These are phyloP conservation scores for Melanostigma gelatinosum DNA, from an alignment of 2,113 vertebrate genomes.

Conservation along the genomic window DNA sequence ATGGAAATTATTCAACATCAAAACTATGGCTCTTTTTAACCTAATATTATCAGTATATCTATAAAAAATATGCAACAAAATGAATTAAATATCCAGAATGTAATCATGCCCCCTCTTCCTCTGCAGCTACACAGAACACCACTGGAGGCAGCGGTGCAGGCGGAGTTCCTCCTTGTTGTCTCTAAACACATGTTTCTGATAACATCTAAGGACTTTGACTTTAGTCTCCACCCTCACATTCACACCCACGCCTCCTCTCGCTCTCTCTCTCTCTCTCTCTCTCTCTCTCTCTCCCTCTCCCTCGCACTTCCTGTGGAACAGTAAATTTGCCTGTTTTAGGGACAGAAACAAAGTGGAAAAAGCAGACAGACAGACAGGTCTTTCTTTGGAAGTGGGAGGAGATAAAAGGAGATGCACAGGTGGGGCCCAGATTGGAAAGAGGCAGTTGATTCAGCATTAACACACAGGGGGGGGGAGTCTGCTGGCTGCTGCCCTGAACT, in stretches of 20 bases:
- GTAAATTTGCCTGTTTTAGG: no score
- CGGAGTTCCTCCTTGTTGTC: conserved; percentile 22
- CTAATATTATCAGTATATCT: neutral
- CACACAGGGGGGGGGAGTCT: conserved; percentile 18
- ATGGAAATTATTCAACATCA: neutral
- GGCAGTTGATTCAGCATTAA: conserved; percentile 34
- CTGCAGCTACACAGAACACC: neutral
- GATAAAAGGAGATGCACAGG: conserved; percentile 42
- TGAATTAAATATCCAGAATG: conserved; percentile 11
- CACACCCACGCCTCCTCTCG: conserved; percentile 10
- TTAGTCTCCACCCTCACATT: conserved; percentile 18
- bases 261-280: neutral
- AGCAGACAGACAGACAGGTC: neutral
- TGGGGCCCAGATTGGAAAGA: conserved; percentile 47
- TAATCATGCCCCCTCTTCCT: conserved; percentile 3
- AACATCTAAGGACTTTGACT: neutral
- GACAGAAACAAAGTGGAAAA: neutral
- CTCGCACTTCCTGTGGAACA: no score
- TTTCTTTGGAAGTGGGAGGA: conserved; percentile 32
- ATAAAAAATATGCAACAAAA: neutral
- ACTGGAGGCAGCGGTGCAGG: neutral
- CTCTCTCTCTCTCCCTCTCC: no score
- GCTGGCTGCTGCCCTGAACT: neutral
- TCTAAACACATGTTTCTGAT: conserved; percentile 57
- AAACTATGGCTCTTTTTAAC: neutral